Percentiles rank a stretch among this genome's conserved stretches.
Evolutionary conservation across 1,140 invertebrate genomes (phyloP).

Genomic region (Hesperophylax magnus): DNA sequence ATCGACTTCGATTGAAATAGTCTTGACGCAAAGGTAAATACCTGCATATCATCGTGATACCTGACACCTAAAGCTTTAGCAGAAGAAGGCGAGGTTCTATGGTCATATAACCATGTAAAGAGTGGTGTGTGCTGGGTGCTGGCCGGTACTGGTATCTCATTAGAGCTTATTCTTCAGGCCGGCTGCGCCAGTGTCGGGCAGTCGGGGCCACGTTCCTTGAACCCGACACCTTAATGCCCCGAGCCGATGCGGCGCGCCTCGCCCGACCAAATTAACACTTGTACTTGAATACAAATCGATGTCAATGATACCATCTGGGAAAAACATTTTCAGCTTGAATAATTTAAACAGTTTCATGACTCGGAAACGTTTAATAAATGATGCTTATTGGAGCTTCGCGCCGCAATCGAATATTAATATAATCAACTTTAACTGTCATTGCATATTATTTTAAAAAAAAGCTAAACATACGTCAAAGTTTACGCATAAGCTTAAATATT

Average conservation of each 20-base stretch:
- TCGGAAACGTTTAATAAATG: not conserved
- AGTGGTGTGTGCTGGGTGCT: not conserved
- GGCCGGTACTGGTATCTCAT: conserved; percentile 24
- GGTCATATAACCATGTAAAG: conserved; percentile 21
- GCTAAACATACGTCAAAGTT: not conserved
- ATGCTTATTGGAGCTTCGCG: not conserved
- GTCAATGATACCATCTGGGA: conserved; percentile 25
- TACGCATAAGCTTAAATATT: too few species aligned
- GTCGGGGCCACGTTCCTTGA: conserved; percentile 32
- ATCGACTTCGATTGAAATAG: conserved; percentile 17
- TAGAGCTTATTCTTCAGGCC: conserved; percentile 36
- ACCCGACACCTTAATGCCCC: conserved; percentile 32
- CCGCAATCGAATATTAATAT: not conserved
- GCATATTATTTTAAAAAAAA: not conserved
- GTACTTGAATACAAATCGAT: conserved; percentile 41
- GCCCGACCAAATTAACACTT: conserved; percentile 40
- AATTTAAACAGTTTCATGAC: not conserved
- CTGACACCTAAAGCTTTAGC: not conserved
- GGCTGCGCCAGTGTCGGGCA: conserved; percentile 29
- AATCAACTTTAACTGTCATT: not conserved
- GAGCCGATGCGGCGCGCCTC: conserved; percentile 15
- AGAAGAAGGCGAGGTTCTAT: conserved; percentile 1
- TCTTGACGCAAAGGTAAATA: not conserved
- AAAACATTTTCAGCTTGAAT: conserved; percentile 9
- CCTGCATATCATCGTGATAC: conserved; percentile 11